A percentile compares a stretch with the other conserved stretches of the same genome.
Conservation (phyloP, 1,140 invertebrate genomes). For the Micrasema minimum region DNA sequence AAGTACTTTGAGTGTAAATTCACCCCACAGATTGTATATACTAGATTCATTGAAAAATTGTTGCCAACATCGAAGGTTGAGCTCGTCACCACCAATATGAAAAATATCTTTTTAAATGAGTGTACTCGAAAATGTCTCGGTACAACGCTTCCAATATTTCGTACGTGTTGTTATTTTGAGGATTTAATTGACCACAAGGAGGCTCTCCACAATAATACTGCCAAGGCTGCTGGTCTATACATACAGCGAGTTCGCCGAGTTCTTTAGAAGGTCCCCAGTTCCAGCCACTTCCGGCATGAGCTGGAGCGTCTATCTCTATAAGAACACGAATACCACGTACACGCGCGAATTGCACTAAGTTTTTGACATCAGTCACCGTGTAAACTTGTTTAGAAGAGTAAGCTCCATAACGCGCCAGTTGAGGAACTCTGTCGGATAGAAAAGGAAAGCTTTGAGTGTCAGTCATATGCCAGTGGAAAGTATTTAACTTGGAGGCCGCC, state of each 20-base stretch:
- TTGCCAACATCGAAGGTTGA: slow-evolving; percentile 78
- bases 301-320: slow-evolving; percentile 82
- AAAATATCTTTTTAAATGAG: slow-evolving; percentile 75
- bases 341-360: slow-evolving; percentile 74
- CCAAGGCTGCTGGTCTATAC: slow-evolving; percentile 82
- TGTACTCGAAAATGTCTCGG: slow-evolving; percentile 73
- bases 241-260: slow-evolving; percentile 76
- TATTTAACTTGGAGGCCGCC: slow-evolving; percentile 83
- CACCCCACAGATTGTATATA: slow-evolving; percentile 79
- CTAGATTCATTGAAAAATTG: slow-evolving; percentile 80
- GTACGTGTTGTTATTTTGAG: slow-evolving; percentile 80
- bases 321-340: slow-evolving; percentile 77
- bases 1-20: slow-evolving; percentile 76
- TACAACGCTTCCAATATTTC: slow-evolving; percentile 74
- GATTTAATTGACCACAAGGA: slow-evolving; percentile 85
- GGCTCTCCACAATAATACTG: slow-evolving; percentile 82
- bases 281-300: slow-evolving; percentile 85
- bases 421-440: slow-evolving; percentile 73
- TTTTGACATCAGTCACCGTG: slow-evolving; percentile 72
- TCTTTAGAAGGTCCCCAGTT: slow-evolving; percentile 77
- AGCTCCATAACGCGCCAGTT: slow-evolving; percentile 78
- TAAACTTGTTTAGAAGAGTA: slow-evolving; percentile 79
- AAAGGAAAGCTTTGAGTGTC: slow-evolving; percentile 88
- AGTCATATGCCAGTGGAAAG: slow-evolving; percentile 87
- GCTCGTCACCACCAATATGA: slow-evolving; percentile 88